Percentiles rank a stretch among this genome's conserved stretches.
Conservation (phyloP, 2,888 invertebrate species). For the Hecatera dysodea region DNA sequence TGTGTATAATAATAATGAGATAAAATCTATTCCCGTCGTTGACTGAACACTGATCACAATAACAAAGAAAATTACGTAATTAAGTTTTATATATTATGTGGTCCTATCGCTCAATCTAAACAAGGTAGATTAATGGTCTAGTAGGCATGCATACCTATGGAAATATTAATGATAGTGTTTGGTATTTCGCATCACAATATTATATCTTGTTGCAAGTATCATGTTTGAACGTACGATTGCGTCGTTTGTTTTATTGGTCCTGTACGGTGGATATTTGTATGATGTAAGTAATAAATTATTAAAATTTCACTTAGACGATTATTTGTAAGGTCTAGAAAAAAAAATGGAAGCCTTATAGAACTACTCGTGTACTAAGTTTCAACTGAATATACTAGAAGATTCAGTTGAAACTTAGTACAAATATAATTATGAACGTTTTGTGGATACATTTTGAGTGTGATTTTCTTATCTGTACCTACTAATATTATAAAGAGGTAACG, state of each 20-base stretch:
- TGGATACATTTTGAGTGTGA: no score
- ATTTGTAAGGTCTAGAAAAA: not conserved
- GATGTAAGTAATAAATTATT: slow-evolving; percentile 31
- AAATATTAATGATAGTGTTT: not conserved
- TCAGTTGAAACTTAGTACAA: no score
- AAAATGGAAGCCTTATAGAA: no score
- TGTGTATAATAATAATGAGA: not conserved
- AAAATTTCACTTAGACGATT: not conserved
- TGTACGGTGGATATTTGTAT: slow-evolving; percentile 16
- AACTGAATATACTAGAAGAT: no score
- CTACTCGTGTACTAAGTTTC: no score
- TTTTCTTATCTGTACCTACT: no score
- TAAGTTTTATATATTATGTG: slow-evolving; percentile 6
- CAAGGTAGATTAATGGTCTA: not conserved
- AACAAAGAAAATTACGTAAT: slow-evolving; percentile 2
- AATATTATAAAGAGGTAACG: no score
- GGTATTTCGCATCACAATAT: not conserved
- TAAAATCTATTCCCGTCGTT: slow-evolving; percentile 24
- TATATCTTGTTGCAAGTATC: not conserved
- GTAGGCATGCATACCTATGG: not conserved
- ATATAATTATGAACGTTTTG: no score
- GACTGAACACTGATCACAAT: slow-evolving; percentile 15
- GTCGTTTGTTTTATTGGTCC: slow-evolving; percentile 14
- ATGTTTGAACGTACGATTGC: slow-evolving; percentile 19
- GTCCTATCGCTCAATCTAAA: slow-evolving; percentile 13